Conservation (phyloP, 2,888 invertebrate genomes). For the Oscheius myriophilus region DNA sequence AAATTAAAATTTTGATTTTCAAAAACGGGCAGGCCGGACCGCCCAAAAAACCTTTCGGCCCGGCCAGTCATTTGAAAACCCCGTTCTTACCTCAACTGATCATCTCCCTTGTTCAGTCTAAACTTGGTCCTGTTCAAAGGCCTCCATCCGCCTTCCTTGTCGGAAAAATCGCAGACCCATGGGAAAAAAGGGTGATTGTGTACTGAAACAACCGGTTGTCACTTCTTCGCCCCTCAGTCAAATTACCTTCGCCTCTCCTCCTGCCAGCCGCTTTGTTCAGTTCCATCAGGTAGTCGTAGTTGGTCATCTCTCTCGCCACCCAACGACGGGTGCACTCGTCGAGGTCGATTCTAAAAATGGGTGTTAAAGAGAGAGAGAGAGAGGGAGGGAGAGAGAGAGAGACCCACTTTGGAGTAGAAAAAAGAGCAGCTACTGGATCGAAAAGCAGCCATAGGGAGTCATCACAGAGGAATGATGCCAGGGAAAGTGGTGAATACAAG, state of each 20-base stretch:
- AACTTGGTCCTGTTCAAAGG: slow-evolving; percentile 94
- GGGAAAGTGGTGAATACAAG: slow-evolving; percentile 3
- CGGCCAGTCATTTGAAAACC: too few relatives aligned
- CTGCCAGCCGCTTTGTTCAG: slow-evolving; percentile 77
- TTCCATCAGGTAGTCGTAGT: slow-evolving; percentile 89
- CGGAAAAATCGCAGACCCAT: slow-evolving; percentile 93
- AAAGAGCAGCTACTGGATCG: slow-evolving; percentile 22
- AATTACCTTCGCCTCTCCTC: slow-evolving; percentile 34
- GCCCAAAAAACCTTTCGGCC: too few relatives aligned
- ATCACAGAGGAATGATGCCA: slow-evolving; percentile 19
- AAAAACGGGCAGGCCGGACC: too few relatives aligned
- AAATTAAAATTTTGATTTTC: too few relatives aligned
- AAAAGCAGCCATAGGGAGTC: slow-evolving; percentile 24
- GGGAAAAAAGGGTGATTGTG: slow-evolving; percentile 94
- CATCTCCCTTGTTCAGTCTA: slow-evolving; percentile 92
- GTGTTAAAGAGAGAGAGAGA: not conserved
- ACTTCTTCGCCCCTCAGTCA: not conserved
- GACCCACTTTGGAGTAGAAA: not conserved
- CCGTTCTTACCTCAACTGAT: slow-evolving; percentile 87
- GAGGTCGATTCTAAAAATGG: not conserved
- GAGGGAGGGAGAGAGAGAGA: not conserved
- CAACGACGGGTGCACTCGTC: slow-evolving; percentile 7
- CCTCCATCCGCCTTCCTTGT: slow-evolving; percentile 81
- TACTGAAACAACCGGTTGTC: slow-evolving; percentile 73
- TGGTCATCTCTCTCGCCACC: slow-evolving; percentile 79